These are phyloP conservation scores for Nematolebias whitei DNA, from an alignment of 2,113 vertebrate genomes.

Conservation along the genomic window DNA sequence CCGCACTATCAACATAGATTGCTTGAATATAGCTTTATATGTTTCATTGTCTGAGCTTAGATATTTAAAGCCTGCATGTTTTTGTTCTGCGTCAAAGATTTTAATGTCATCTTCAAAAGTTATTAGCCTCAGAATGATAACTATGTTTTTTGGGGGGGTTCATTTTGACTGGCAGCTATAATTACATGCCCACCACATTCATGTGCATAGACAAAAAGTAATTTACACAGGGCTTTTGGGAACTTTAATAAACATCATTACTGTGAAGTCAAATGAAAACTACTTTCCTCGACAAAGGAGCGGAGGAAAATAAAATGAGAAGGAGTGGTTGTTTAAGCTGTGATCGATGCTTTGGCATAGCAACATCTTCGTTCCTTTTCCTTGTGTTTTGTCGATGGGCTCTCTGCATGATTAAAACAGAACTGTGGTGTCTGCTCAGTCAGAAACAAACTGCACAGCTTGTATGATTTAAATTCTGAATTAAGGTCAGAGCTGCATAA, in stretches of 20 bases:
- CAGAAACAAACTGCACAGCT: slow-evolving; percentile 16
- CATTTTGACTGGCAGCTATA: too few species aligned
- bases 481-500: slow-evolving; percentile 37
- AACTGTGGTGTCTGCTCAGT: slow-evolving; percentile 3
- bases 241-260: slow-evolving; percentile 38
- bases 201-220: slow-evolving; percentile 5
- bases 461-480: slow-evolving; percentile 23
- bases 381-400: slow-evolving; percentile 3
- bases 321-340: not conserved
- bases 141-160: slow-evolving; percentile 2
- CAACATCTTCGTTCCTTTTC: not conserved
- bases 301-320: slow-evolving; percentile 17
- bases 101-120: slow-evolving; percentile 15
- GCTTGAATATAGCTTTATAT: too few species aligned
- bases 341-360: slow-evolving; percentile 7
- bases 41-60: not conserved
- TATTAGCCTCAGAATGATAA: not conserved
- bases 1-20: too few species aligned
- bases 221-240: slow-evolving; percentile 18
- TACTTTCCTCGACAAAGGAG: slow-evolving; percentile 45
- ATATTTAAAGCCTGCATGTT: not conserved
- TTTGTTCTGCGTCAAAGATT: not conserved
- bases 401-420: not conserved
- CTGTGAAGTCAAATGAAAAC: slow-evolving; percentile 15
- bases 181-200: slow-evolving; percentile 3